phyloP scores from a whole-genome alignment of 2,888 invertebrate species.

The Abrostola tripartita region DNA sequence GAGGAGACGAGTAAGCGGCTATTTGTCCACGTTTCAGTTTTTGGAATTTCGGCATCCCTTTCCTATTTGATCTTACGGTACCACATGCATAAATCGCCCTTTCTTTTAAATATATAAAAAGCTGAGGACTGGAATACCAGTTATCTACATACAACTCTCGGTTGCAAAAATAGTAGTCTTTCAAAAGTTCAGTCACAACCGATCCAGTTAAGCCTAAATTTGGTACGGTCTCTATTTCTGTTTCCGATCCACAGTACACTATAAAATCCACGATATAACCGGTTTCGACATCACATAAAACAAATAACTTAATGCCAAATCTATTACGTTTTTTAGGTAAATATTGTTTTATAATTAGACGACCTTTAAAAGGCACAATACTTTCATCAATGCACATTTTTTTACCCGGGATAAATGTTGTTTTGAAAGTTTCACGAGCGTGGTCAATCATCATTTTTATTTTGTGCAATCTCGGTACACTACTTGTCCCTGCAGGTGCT shows the following conservation, averaged over 20 bases:
- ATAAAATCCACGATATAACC: conserved; percentile 46
- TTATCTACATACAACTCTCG: conserved; percentile 45
- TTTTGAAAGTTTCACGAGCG: conserved; percentile 36
- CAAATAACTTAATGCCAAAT: conserved; percentile 40
- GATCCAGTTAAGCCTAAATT: conserved; percentile 34
- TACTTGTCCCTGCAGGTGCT: conserved; percentile 15
- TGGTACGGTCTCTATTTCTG: conserved; percentile 24
- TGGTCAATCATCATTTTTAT: conserved; percentile 28
- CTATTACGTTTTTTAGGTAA: conserved; percentile 42
- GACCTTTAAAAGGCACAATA: conserved; percentile 48
- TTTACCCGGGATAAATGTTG: conserved; percentile 25
- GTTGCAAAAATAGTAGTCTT: conserved; percentile 40
- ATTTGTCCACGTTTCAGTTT: conserved; percentile 28
- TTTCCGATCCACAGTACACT: conserved; percentile 42
- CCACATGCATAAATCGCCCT: conserved; percentile 45
- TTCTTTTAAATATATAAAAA: conserved; percentile 43
- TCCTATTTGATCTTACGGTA: conserved; percentile 39
- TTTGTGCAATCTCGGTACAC: conserved; percentile 30
- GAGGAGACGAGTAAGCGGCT: conserved; percentile 19
- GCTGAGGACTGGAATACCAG: conserved; percentile 47
- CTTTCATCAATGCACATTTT: conserved; percentile 49
- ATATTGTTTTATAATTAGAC: conserved; percentile 42
- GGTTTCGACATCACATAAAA: conserved; percentile 43
- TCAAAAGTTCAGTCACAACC: conserved; percentile 35
- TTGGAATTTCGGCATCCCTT: conserved; percentile 45